Base-by-base conservation (phyloP, 2,113 vertebrate species). In the Corydoras sp. region DNA sequence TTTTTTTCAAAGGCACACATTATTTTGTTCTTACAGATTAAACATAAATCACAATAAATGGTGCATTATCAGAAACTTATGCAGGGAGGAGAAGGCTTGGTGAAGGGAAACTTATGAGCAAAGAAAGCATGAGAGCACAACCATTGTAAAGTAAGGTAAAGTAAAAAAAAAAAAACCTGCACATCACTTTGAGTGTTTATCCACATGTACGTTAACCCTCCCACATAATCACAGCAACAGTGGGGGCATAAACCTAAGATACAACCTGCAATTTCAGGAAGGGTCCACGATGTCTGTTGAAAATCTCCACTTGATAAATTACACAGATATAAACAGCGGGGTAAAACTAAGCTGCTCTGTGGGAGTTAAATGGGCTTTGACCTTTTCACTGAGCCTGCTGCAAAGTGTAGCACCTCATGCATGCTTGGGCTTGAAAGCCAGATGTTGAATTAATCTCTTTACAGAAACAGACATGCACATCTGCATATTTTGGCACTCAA, bases 21-120 rank as follows among this genome's bases (percentile, higher is more conserved):
- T 24, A 24, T 24, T 24, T 24, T 24, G 18, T 24, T 24, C 18
- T 24, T 24, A 71, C 78, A 76, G 48, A 76, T 81, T 68, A 65
- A 65, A 30, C 69, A 56, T 60, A 74, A 78, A 76, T 68, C 65
- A 65, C 65, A 65, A 59, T 58, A 79, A 70, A 77, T 74, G 75
- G 71, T 73, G 68, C 31, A 24, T 69, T 75, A 77, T 24, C 11
- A 11, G 11, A 58, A 15, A 76, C 13, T 76, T 70, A 75, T 72
- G 59, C 60, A 61, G 31, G 55, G 24, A 53, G 11, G 1, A 67
- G 10, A 53, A 50, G 48, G 14, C 3, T 30, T 11, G 13, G 43
- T n/a, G n/a, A n/a, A n/a, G n/a, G n/a, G n/a, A n/a, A n/a, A n/a
- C n/a, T n/a, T n/a, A n/a, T n/a, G n/a, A 48, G 15, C 35, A 62